Conservation (phyloP, 2,113 vertebrate species). For the Mobula hypostoma region DNA sequence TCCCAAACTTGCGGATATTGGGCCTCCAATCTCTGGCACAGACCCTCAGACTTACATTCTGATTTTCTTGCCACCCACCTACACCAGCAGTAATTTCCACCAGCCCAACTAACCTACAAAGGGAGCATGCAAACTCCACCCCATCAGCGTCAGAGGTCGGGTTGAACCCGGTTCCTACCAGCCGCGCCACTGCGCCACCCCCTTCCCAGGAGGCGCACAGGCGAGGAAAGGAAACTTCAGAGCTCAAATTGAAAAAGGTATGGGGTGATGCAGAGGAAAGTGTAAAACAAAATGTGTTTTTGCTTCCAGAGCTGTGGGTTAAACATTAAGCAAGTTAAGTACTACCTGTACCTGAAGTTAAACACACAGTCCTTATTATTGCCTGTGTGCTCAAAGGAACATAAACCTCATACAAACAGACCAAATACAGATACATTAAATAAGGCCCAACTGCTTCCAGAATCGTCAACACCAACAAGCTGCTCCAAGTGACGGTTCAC, state of each 20-base stretch:
- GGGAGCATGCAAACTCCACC: no score
- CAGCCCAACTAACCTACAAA: no score
- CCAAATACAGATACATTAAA: neutral
- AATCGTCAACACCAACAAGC: neutral
- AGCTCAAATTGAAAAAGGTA: neutral
- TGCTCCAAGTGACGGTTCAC: neutral
- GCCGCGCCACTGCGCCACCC: no score
- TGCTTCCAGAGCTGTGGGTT: neutral
- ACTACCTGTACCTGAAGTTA: neutral
- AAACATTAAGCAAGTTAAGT: slow-evolving; percentile 18
- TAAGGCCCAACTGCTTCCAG: neutral
- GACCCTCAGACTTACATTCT: no score
- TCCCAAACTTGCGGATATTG: no score
- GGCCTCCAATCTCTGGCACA: no score
- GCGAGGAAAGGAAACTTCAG: neutral
- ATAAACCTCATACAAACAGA: no score
- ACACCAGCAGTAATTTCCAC: no score
- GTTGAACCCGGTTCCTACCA: no score
- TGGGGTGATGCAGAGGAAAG: neutral
- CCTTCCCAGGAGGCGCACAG: no score
- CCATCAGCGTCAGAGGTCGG: no score
- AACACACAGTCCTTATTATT: neutral
- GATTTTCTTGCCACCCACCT: no score
- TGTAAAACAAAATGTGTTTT: neutral
- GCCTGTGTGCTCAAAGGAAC: neutral